phyloP scores from a whole-genome alignment of 2,797 vertebrate genomes.

The Enteromius thamalakanensis region DNA sequence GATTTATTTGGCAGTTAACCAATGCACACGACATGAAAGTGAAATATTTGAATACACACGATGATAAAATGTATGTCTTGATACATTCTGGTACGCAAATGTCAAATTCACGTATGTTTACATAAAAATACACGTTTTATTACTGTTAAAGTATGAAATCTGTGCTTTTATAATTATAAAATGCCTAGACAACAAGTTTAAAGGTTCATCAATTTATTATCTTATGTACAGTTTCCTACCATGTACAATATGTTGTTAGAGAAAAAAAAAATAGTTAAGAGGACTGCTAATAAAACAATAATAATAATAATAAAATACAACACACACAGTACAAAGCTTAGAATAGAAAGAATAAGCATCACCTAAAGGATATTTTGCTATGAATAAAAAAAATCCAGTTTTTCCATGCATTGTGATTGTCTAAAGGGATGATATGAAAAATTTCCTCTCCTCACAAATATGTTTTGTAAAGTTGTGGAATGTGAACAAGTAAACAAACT shows the following conservation, averaged over 20 bases:
- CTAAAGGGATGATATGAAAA: not conserved
- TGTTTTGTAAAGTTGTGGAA: not conserved
- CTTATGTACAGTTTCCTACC: conserved; percentile 45
- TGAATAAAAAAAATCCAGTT: not conserved
- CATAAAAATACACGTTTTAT: conserved; percentile 40
- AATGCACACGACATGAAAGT: not conserved
- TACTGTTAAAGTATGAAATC: conserved; percentile 18
- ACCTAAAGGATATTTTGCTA: not conserved
- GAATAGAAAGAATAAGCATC: not conserved
- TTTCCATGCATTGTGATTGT: not conserved
- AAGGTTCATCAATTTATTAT: conserved; percentile 29
- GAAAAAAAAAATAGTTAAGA: not conserved
- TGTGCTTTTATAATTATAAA: conserved; percentile 2
- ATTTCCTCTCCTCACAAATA: not conserved
- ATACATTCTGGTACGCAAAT: conserved; percentile 48
- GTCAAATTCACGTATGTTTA: conserved; percentile 19
- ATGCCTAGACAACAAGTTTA: not conserved
- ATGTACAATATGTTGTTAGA: conserved; percentile 17
- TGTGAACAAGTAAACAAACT: not conserved
- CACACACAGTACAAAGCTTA: not conserved
- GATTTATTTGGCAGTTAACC: conserved; percentile 15
- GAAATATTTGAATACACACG: conserved; percentile 27
- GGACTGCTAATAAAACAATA: not conserved
- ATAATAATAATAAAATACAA: too few relatives aligned
- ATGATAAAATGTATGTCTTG: conserved; percentile 31